Conservation (phyloP, 1,140 invertebrate genomes). For the Periplaneta americana region DNA sequence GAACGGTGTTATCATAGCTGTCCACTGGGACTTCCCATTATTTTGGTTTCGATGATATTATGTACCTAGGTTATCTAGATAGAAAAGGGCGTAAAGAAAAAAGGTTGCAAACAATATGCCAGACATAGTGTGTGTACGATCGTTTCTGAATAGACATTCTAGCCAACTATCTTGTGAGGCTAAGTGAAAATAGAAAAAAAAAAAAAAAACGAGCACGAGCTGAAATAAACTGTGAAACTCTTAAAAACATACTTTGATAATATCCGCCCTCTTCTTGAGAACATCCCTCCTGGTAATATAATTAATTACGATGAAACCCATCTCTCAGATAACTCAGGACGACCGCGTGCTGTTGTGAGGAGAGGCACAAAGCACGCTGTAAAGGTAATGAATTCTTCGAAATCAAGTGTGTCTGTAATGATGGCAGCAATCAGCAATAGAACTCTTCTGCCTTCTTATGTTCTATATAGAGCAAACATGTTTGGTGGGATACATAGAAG, state of each 20-base stretch:
- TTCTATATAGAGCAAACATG: slow-evolving; percentile 29
- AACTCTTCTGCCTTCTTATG: slow-evolving; percentile 26
- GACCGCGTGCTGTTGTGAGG: slow-evolving; percentile 25
- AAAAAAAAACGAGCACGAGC: slow-evolving; percentile 31
- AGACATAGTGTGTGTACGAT: slow-evolving; percentile 24
- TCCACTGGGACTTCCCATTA: slow-evolving; percentile 31
- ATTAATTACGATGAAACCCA: slow-evolving; percentile 37
- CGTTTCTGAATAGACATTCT: slow-evolving; percentile 26
- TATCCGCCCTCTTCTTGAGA: slow-evolving; percentile 22
- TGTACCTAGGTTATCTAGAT: slow-evolving; percentile 27
- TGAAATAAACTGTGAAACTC: slow-evolving; percentile 17
- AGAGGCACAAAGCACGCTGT: slow-evolving; percentile 33
- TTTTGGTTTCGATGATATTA: slow-evolving; percentile 24
- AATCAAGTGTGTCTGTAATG: slow-evolving; percentile 30
- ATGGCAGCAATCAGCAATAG: slow-evolving; percentile 29
- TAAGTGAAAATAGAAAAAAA: slow-evolving; percentile 23
- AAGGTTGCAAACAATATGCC: slow-evolving; percentile 29
- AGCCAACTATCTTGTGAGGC: slow-evolving; percentile 19
- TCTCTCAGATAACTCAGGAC: slow-evolving; percentile 28
- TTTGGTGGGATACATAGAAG: slow-evolving; percentile 33
- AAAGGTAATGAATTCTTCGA: slow-evolving; percentile 27
- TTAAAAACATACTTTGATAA: slow-evolving; percentile 30
- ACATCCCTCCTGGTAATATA: slow-evolving; percentile 30
- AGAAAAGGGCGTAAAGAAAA: slow-evolving; percentile 17
- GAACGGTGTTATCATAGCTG: too few relatives aligned